These are phyloP conservation scores for Isaurus tuberculatus DNA, from an alignment of 92 coral and sea anemone genomes.

Conservation along the genomic window DNA sequence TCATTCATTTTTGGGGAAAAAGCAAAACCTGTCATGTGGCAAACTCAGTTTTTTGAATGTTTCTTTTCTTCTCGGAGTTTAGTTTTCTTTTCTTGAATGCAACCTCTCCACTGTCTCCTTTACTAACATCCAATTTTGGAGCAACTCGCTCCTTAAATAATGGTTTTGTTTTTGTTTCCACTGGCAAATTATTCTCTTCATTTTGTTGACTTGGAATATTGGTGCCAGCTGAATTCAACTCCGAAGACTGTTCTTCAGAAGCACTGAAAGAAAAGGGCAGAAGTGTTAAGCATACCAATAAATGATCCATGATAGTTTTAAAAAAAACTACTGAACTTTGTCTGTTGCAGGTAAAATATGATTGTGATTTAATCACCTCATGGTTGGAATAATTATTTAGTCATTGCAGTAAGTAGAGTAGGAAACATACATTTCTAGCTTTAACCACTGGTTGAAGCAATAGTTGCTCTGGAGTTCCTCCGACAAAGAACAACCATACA, in stretches of 20 bases:
- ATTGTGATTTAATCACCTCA: too few relatives aligned
- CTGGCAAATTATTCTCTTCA: conserved; percentile 32
- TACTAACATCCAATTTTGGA: conserved; percentile 67
- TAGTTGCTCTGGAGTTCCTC: too few relatives aligned
- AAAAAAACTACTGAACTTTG: background rate
- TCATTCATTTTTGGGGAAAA: background rate
- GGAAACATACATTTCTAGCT: too few relatives aligned
- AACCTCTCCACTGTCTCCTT: conserved; percentile 63
- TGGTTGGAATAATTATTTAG: too few relatives aligned
- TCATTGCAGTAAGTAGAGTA: too few relatives aligned
- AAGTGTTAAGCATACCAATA: background rate
- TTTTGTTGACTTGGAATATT: conserved; percentile 9
- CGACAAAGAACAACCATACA: too few relatives aligned
- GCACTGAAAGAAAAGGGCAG: conserved; percentile 33
- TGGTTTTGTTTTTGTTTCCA: conserved; percentile 67
- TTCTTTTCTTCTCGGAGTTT: conserved; percentile 85
- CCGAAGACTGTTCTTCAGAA: conserved; percentile 13
- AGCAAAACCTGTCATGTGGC: background rate
- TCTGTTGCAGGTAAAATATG: background rate
- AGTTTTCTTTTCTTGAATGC: conserved; percentile 90
- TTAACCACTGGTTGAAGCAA: too few relatives aligned
- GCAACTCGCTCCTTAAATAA: conserved; percentile 83
- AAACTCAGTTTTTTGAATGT: conserved; percentile 80
- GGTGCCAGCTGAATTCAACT: background rate
- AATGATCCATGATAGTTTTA: background rate